phyloP scores from a whole-genome alignment of 2,113 vertebrate species.

The Neoarius graeffei region DNA sequence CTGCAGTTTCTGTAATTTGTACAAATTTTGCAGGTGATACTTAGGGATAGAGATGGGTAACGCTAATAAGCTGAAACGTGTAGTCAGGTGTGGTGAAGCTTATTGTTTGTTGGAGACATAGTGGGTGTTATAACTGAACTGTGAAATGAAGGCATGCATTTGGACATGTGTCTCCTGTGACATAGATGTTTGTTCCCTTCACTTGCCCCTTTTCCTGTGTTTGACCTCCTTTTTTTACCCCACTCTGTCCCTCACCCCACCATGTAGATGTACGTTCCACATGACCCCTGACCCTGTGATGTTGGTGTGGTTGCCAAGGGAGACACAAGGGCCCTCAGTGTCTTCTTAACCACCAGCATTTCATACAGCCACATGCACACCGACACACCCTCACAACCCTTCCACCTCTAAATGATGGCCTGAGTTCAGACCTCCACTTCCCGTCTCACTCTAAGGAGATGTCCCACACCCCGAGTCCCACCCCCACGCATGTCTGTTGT shows the following conservation, averaged over 20 bases:
- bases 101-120: neutral
- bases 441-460: conserved; percentile 11
- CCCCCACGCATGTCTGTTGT: conserved; percentile 69
- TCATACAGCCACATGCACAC: conserved; percentile 9
- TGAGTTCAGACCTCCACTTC: conserved; percentile 11
- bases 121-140: neutral
- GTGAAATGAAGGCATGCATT: conserved; percentile 63
- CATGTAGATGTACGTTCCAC: conserved; percentile 36
- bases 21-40: no score
- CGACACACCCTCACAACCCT: conserved; percentile 33
- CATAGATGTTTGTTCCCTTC: conserved; percentile 66
- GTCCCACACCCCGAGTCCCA: conserved; percentile 52
- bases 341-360: conserved; percentile 73
- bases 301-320: conserved; percentile 72
- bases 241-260: conserved; percentile 28
- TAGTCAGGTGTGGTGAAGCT: neutral
- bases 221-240: conserved; percentile 51
- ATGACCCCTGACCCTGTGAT: conserved; percentile 56
- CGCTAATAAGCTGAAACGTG: neutral
- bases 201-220: conserved; percentile 64
- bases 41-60: neutral
- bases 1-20: neutral
- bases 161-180: conserved; percentile 69
- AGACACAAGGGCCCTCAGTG: conserved; percentile 75
- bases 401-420: conserved; percentile 49